Base-by-base conservation (phyloP, 64 coral and sea anemone genomes). In the Porites australiensis region DNA sequence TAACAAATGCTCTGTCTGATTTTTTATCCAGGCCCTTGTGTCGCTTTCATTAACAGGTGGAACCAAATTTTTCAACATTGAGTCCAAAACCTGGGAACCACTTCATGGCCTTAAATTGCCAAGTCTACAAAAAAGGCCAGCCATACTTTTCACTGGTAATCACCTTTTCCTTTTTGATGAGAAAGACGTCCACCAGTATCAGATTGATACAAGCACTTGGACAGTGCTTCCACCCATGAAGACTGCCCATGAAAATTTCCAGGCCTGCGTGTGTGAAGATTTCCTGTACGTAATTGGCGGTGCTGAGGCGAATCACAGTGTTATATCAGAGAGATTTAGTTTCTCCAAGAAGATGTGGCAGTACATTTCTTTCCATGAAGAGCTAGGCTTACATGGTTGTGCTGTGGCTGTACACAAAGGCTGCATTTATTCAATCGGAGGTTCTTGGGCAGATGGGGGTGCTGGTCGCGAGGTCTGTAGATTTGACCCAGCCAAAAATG, bases 261-360 rank as follows among this genome's bases (percentile, higher is more conserved):
- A 84, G 63, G n/a, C 63, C 3, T 84, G 81, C 63, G 22, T 69
- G 19, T 50, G 67, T 67, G 81, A 84, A 84, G 81, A 84, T 68
- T 84, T 84, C 46, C 6, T 84, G 62, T 84, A 84, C 10, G 62
- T 84, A 9, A 69, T 84, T 53, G 81, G 81, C 69, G 81, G 81
- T 16, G 12, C 16, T 14, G 81, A 84, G 51, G 81, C 69, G 1
- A 69, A 84, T 50, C 81, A 84, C 58, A 84, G 18, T 49, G 81
- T 49, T 51, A 63, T 64, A 51, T 84, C 81, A 12, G 81, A 84
- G 63, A 67, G 81, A 69, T 84, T 84, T 18, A 84, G 63, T 47
- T 84, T 84, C 81, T 67, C 81, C 9, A 84, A 69, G 81, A 84
- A 84, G 51, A 84, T 20, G 12, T 84, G 81, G 81, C 81, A 84